phyloP scores from a whole-genome alignment of 2,888 invertebrate genomes.

The Aradus depressus region DNA sequence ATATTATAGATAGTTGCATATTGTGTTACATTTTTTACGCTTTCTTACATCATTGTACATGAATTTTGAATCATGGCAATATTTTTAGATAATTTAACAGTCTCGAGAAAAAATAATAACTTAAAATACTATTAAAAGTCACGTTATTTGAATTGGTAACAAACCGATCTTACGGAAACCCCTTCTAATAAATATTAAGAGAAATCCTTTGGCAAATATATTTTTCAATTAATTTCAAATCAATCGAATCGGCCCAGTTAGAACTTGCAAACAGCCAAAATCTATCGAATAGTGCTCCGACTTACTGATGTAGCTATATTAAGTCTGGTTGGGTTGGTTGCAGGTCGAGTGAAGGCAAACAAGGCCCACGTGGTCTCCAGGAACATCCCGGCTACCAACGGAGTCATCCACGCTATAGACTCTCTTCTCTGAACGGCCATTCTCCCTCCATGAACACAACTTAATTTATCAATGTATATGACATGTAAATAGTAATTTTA shows the following conservation, averaged over 20 bases:
- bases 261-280: no score
- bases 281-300: not conserved
- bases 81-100: no score
- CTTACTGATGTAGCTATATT: not conserved
- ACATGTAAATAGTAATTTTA: slow-evolving; percentile 23
- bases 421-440: slow-evolving; percentile 34
- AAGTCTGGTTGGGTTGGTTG: slow-evolving; percentile 31
- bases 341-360: slow-evolving; percentile 75
- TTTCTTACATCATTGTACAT: no score
- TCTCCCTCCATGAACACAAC: not conserved
- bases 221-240: no score
- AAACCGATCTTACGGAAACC: no score
- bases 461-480: slow-evolving; percentile 14
- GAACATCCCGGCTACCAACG: slow-evolving; percentile 79
- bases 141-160: no score
- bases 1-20: no score
- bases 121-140: no score
- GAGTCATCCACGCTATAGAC: slow-evolving; percentile 76
- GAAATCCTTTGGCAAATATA: not conserved
- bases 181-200: not conserved
- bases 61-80: no score
- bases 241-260: no score
- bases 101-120: no score
- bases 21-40: no score
- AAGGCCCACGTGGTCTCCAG: slow-evolving; percentile 69